phyloP scores from a whole-genome alignment of 2,113 vertebrate genomes.

The Fregata magnificens region DNA sequence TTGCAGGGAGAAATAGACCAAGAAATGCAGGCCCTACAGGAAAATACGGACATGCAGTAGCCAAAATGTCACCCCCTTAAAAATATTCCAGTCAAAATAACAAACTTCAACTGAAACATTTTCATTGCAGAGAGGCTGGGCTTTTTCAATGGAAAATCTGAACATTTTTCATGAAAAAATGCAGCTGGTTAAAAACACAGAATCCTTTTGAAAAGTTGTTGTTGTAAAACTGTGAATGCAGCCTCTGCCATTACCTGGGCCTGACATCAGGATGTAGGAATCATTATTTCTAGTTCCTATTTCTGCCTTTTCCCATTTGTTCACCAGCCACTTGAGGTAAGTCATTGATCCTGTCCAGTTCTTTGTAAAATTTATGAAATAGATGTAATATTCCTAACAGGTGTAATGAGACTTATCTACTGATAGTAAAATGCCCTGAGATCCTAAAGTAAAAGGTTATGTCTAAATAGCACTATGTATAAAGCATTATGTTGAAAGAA shows the following conservation, averaged over 20 bases:
- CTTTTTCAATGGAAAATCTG: not conserved
- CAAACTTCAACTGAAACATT: not conserved
- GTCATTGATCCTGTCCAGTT: not conserved
- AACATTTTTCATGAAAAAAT: not conserved
- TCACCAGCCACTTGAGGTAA: not conserved
- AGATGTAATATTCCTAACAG: not conserved
- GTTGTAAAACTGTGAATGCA: not conserved
- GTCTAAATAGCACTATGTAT: not conserved
- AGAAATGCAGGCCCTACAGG: not conserved
- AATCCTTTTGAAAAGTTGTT: not conserved
- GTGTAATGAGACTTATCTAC: not conserved
- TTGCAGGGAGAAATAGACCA: not conserved
- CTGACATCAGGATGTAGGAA: not conserved
- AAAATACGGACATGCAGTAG: not conserved
- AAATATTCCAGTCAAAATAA: not conserved
- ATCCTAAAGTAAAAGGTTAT: not conserved
- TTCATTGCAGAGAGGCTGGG: rapidly evolving
- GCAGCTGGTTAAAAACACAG: not conserved
- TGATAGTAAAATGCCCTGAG: not conserved
- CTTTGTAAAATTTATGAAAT: not conserved
- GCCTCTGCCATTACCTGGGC: not conserved
- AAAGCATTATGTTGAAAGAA: not conserved
- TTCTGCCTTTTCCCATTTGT: not conserved
- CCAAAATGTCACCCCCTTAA: not conserved
- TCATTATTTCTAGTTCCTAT: not conserved